Evolutionary conservation across 2,888 invertebrate genomes (phyloP), one percentile per base, ranked within the genome.

Genomic region (Conus canariensis): DNA sequence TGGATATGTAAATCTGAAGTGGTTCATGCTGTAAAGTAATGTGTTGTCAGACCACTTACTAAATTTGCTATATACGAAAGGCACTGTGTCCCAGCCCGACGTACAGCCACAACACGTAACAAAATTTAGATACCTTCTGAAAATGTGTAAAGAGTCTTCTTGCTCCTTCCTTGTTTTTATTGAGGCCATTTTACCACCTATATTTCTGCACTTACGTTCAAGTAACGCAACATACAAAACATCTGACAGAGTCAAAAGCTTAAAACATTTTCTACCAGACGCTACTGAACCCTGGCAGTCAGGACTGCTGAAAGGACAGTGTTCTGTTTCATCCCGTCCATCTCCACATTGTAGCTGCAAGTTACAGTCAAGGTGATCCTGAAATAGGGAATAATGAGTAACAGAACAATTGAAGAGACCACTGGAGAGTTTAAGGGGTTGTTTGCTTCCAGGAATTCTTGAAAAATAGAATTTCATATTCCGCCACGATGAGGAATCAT

Each of bases 261-360:
- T 80, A 12, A 30, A 80, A 45, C 80, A 74, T 74, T 74, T 74
- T 16, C 1, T 19, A 74, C 22, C 19, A 19, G 70, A 74, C 1
- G 70, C 70, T 8, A 74, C 70, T 22, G 12, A 14, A 12, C 80
- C 80, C 30, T 45, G 19, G 22, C 80, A 80, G 3, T 45, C 45
- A 80, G 30, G 45, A 30, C 80, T 80, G 19, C 80, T 80, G 80
- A 80, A 80, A 45, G 80, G 80, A 12, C 80, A 80, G 45, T 30
- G 80, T 25, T 45, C 80, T 30, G 80, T 80, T 45, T 80, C 80
- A 80, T 80, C 80, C 45, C 19, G 80, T 80, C 80, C 80, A 80
- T 80, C 80, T 30, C 45, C 80, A 80, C 80, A 80, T 22, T 80
- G 30, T 45, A 14, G 5, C 45, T 16, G 10, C 45, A 80, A 45